Base-by-base conservation (phyloP, 2,888 invertebrate genomes). In the Yponomeuta sedellus region DNA sequence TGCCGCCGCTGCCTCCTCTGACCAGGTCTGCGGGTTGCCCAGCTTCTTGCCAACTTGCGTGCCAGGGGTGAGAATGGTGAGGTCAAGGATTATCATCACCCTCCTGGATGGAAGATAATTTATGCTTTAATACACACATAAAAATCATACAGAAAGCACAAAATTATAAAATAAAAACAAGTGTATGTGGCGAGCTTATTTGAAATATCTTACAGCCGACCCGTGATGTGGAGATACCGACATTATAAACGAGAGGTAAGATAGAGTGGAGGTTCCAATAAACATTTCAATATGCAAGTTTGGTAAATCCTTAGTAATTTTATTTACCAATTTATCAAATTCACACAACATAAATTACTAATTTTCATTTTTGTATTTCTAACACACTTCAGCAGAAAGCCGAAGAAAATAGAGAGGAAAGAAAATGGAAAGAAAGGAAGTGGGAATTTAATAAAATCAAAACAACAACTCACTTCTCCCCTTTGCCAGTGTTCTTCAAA, bases 61-160 rank as follows among this genome's bases (percentile, higher is more conserved):
- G 0, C 98, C 98, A 28, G 94, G 88, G 59, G 93, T 92, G 28
- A 97, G 71, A 11, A 98, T 93, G 28, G 94, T 94, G 62, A 98
- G 75, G 67, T 95, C 97, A 68, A 97, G 82, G 65, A 98, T 94
- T 6, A 98, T 95, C 84, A 98, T 93, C 0, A 98, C 96, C 66
- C 96, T 93, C 75, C 97, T 97, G 80, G 1, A 19, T n/a, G 12
- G 68, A 85, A 83, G 5, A n/a, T n/a, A n/a, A n/a, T n/a, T n/a
- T n/a, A n/a, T n/a, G n/a, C n/a, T n/a, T n/a, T n/a, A n/a, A n/a
- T n/a, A n/a, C n/a, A n/a, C n/a, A n/a, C n/a, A n/a, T n/a, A n/a
- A n/a, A n/a, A n/a, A n/a, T n/a, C n/a, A n/a, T n/a, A n/a, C n/a
- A n/a, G n/a, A n/a, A n/a, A n/a, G n/a, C n/a, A n/a, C n/a, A n/a